Evolutionary conservation across 2,113 vertebrate species (phyloP).

Genomic region (Cynocephalus volans): DNA sequence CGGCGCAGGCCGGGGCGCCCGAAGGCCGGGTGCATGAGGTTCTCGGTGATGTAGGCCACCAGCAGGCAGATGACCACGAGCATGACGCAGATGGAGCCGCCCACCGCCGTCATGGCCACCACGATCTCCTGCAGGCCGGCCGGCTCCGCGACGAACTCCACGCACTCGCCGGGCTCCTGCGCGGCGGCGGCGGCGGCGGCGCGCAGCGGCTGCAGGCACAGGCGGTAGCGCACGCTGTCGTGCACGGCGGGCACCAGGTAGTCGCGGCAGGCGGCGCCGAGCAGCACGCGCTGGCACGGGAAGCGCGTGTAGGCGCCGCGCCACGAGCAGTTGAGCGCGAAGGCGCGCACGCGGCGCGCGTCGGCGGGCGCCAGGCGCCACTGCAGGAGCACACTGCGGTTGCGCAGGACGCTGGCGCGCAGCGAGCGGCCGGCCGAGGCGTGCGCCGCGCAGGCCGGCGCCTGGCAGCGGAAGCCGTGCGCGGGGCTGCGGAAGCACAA

Average conservation of each 20-base stretch:
- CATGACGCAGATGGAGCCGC: slow-evolving; percentile 99
- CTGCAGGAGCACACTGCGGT: slow-evolving; percentile 96
- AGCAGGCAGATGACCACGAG: slow-evolving; percentile 98
- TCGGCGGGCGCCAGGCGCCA: slow-evolving; percentile 88
- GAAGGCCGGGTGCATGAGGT: slow-evolving; percentile 93
- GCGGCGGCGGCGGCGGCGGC: slow-evolving; percentile 49
- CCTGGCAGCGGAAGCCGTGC: slow-evolving; percentile 91
- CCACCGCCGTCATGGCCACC: slow-evolving; percentile 98
- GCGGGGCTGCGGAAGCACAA: slow-evolving; percentile 93
- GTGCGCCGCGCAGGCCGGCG: slow-evolving; percentile 89
- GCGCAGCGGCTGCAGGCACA: slow-evolving; percentile 92
- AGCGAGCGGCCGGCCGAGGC: slow-evolving; percentile 90
- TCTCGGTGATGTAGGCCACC: slow-evolving; percentile 98
- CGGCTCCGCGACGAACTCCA: slow-evolving; percentile 94
- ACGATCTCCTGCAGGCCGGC: slow-evolving; percentile 97
- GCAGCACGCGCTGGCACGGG: slow-evolving; percentile 94
- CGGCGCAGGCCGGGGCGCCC: slow-evolving; percentile 74
- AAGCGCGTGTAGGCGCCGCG: slow-evolving; percentile 97
- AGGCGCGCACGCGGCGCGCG: slow-evolving; percentile 89
- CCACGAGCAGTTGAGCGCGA: slow-evolving; percentile 96
- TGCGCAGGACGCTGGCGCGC: slow-evolving; percentile 94
- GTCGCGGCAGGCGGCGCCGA: slow-evolving; percentile 94
- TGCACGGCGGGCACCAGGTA: slow-evolving; percentile 95
- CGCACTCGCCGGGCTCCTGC: slow-evolving; percentile 90
- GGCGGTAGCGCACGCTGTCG: slow-evolving; percentile 95